Evolutionary conservation across 1,140 invertebrate species (phyloP), one percentile per base, ranked within the genome.

Genomic region (Leptoteleia sp.): DNA sequence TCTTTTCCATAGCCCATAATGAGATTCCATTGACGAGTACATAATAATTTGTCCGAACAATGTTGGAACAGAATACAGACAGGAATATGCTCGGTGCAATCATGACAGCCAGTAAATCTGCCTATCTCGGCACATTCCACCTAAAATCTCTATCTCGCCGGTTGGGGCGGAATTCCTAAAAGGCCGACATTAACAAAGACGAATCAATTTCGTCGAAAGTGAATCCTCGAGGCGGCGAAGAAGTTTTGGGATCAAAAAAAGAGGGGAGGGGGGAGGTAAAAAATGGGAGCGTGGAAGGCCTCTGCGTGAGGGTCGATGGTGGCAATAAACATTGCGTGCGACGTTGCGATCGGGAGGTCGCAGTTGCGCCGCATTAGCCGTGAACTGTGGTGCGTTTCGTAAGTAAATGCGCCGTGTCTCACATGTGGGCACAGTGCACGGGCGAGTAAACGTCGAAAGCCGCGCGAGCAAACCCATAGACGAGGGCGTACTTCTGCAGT

Each of bases 291-390:
- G 70, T 48, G 73, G 57, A 47, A 67, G 72, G 55, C 19, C 13
- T 27, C 12, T 16, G 38, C 38, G 54, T 75, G 43, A 52, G 62
- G 67, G 65, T 54, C 65, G 59, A 55, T 73, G 11, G 52, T 54
- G 68, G 81, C 70, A 59, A 65, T 79, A 84, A 86, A 86, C 81
- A 84, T 84, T 84, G 85, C 82, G 84, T 83, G 84, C 72, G 76
- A 70, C 61, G 54, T 54, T 75, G 72, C 42, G 62, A 71, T 81
- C 55, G 59, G 55, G 67, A 76, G 70, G 68, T 27, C 55, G 52
- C 57, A 79, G 42, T 68, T 55, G 45, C 27, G 37, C 52, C 17
- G 4, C 25, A n/a, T 48, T 11, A 42, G 13, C 11, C 50, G 12
- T 37, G 59, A 59, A 55, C 29, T 17, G 17, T 25, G 43, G 15